Conservation (phyloP, 2,888 invertebrate genomes). For the Lysandra coridon region DNA sequence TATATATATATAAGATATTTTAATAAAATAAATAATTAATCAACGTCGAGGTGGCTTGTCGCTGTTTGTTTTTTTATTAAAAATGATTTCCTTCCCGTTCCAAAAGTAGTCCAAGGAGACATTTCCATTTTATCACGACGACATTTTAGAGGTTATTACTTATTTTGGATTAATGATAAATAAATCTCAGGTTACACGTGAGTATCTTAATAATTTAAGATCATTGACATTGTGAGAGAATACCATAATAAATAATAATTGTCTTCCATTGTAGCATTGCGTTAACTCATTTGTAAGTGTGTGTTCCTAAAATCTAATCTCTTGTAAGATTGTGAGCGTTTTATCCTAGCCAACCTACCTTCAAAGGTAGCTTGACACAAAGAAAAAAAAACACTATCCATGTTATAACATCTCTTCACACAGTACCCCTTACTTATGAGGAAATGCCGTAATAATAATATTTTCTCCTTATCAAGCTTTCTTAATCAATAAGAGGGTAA, state of each 20-base stretch:
- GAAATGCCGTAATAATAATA: no score
- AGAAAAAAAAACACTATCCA: no score
- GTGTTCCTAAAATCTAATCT: no score
- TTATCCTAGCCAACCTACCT: no score
- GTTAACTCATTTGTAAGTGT: neutral
- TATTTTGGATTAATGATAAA: neutral
- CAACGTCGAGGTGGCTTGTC: neutral
- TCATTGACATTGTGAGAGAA: neutral
- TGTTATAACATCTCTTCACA: no score
- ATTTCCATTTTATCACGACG: neutral
- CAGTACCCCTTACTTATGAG: no score
- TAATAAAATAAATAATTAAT: neutral
- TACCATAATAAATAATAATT: neutral
- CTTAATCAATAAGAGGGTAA: no score
- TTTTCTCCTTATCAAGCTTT: no score
- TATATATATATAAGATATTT: no score
- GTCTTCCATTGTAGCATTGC: neutral
- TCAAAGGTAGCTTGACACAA: no score
- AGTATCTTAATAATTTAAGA: neutral
- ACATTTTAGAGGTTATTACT: neutral
- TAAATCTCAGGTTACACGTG: neutral
- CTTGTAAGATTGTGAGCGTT: neutral
- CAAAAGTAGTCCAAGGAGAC: neutral
- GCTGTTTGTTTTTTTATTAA: neutral
- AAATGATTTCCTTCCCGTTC: conserved; percentile 3